These are phyloP conservation scores for Ophioninae sp. DNA, from an alignment of 2,888 invertebrate species.

Conservation along the genomic window DNA sequence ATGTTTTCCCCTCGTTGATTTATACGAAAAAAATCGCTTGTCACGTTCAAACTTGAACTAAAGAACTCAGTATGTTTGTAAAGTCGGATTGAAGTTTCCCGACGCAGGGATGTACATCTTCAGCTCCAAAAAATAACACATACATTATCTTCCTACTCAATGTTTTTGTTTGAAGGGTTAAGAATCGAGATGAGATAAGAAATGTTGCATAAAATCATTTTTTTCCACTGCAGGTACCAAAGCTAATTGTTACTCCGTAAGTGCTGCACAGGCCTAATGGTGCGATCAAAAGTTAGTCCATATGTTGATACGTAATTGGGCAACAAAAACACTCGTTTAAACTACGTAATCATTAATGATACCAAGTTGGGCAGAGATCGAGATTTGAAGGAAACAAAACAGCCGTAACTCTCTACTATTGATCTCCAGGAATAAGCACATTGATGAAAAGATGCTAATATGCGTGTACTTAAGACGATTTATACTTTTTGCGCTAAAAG, in stretches of 20 bases:
- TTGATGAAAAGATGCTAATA: slow-evolving; percentile 39
- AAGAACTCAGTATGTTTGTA: background rate
- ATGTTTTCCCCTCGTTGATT: background rate
- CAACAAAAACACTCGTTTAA: background rate
- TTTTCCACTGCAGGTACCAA: slow-evolving; percentile 16
- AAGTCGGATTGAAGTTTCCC: background rate
- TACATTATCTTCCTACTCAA: background rate
- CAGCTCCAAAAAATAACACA: background rate
- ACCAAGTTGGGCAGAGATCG: slow-evolving; percentile 16
- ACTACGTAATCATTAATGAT: slow-evolving; percentile 15
- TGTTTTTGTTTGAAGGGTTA: background rate
- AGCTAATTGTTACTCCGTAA: slow-evolving; percentile 41
- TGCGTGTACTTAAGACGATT: slow-evolving; percentile 55
- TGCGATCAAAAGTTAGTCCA: slow-evolving; percentile 32
- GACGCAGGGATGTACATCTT: background rate
- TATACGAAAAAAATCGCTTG: background rate
- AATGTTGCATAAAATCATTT: background rate
- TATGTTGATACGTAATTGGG: slow-evolving; percentile 25
- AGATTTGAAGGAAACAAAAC: background rate
- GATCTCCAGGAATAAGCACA: slow-evolving; percentile 2
- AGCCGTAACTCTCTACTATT: slow-evolving; percentile 14
- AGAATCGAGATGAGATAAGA: background rate
- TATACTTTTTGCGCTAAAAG: slow-evolving; percentile 53
- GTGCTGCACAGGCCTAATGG: slow-evolving; percentile 50
- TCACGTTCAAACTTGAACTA: background rate